Conservation (phyloP, 2,113 vertebrate genomes). For the Astur gentilis region DNA sequence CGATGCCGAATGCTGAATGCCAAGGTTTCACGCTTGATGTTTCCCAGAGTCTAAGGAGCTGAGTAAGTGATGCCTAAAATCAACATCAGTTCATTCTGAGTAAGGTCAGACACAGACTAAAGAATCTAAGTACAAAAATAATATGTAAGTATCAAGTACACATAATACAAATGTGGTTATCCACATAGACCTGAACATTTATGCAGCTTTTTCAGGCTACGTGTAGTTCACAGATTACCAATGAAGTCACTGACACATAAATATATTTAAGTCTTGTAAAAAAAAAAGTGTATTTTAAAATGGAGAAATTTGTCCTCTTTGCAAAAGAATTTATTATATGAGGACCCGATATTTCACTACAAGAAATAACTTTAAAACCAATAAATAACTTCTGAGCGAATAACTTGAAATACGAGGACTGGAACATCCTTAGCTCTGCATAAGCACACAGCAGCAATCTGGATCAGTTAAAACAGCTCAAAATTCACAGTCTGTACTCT, state of each 20-base stretch:
- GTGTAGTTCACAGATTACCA: neutral
- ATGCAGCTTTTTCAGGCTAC: neutral
- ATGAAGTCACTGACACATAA: neutral
- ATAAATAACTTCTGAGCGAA: neutral
- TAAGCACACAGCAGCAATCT: neutral
- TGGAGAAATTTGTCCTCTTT: neutral
- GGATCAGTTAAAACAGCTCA: neutral
- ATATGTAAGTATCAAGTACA: rapidly evolving
- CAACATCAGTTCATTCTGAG: neutral
- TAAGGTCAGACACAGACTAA: too few relatives aligned
- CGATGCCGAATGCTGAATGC: neutral
- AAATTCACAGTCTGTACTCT: neutral
- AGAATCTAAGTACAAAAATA: neutral
- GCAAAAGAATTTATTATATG: neutral
- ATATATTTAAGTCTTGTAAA: neutral
- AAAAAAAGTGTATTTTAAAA: neutral
- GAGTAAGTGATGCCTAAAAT: neutral
- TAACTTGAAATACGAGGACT: neutral
- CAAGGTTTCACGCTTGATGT: neutral
- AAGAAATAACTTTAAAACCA: neutral
- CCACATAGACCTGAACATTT: neutral
- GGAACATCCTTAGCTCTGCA: neutral
- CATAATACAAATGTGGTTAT: neutral
- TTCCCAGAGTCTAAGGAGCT: neutral
- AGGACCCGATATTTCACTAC: neutral